phyloP scores from a whole-genome alignment of 1,140 invertebrate species.

The Pentalonia nigronervosa region DNA sequence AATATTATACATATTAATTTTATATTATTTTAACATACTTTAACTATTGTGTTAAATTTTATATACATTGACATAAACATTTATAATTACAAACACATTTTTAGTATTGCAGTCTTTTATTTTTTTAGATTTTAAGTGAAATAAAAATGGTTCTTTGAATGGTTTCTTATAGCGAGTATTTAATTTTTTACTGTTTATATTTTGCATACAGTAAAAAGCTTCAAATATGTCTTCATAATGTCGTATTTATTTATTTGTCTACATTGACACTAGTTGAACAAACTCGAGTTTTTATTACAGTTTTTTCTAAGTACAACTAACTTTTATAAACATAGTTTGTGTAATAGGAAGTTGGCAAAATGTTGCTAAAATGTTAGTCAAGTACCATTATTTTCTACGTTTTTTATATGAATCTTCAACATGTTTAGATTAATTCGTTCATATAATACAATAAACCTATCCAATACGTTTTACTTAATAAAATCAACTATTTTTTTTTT shows the following conservation, averaged over 20 bases:
- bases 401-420: background rate
- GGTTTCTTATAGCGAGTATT: background rate
- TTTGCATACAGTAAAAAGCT: background rate
- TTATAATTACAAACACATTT: background rate
- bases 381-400: no score
- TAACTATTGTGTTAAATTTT: background rate
- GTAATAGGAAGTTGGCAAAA: no score
- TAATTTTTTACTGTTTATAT: background rate
- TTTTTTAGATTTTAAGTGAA: background rate
- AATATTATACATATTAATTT: background rate
- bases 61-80: background rate
- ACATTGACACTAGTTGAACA: no score
- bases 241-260: no score
- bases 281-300: no score
- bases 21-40: background rate
- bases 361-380: no score
- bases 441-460: background rate
- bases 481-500: no score
- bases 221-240: background rate
- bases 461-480: background rate
- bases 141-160: background rate
- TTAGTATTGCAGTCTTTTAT: background rate
- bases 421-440: background rate
- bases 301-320: no score
- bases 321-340: no score